Percentiles rank a stretch among this genome's conserved stretches.
Conservation (phyloP, 2,797 vertebrate genomes). For the Eupleurogrammus muticus region DNA sequence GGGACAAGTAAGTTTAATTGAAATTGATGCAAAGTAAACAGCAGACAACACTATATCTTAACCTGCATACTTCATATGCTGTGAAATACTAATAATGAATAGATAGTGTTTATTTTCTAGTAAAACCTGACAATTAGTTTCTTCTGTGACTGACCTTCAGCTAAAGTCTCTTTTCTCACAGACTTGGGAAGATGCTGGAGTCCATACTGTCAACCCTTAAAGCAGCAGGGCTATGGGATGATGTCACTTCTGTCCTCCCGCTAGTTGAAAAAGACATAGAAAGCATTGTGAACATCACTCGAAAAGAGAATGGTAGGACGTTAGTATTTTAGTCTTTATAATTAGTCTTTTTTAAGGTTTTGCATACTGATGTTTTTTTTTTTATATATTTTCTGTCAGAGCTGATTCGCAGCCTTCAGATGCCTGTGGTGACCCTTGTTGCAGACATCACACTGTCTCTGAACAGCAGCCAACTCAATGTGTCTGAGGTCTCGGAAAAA, state of each 20-base stretch:
- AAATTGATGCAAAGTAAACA: not conserved
- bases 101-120: constrained; percentile 2
- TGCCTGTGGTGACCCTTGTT: constrained; percentile 65
- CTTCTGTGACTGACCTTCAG: constrained; percentile 20
- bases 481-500: constrained; percentile 40
- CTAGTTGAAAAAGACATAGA: constrained; percentile 54
- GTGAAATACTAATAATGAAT: not conserved
- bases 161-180: constrained; percentile 56
- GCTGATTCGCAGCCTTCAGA: constrained; percentile 68
- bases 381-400: constrained; percentile 57
- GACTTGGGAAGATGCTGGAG: constrained; percentile 69
- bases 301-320: constrained; percentile 76
- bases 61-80: not conserved
- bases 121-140: constrained; percentile 3
- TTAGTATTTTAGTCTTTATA: not conserved
- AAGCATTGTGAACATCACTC: constrained; percentile 36
- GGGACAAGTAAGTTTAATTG: constrained; percentile 73
- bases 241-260: constrained; percentile 47
- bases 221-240: constrained; percentile 61
- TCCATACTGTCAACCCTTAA: constrained; percentile 63
- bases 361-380: not conserved
- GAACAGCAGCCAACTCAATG: constrained; percentile 64
- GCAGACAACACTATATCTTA: not conserved
- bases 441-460: constrained; percentile 37
- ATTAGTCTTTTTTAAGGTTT: not conserved